Base-by-base conservation (phyloP, 2,888 invertebrate genomes). In the Pediacus dermestoides region DNA sequence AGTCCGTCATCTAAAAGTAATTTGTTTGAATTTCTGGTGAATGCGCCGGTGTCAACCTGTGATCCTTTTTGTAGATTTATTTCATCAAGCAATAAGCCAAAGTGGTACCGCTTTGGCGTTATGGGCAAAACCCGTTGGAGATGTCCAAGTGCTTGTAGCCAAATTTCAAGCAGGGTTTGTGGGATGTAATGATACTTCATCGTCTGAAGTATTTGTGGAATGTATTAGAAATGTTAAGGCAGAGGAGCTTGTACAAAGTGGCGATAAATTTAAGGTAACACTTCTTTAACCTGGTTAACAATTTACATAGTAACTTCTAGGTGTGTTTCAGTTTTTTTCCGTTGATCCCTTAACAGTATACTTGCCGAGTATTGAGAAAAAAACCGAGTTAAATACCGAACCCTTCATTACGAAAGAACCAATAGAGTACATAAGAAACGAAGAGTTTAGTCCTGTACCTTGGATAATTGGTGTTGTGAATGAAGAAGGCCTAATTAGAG, bases 401-500 rank as follows among this genome's bases (percentile, higher is more conserved):
- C 68, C 73, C 1, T 75, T 74, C 44, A 46, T 76, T 1, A 66
- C 65, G 0, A 57, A 58, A 21, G 58, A 70, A 37, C 76, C 76
- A 0, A 36, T 54, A 4, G 48, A 64, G 4, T 47, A 70, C 10
- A 49, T 74, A 16, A 47, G 52, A 18, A 51, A 53, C 22, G 70
- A 71, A 3, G 54, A 58, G 16, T 71, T 71, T 33, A 55, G 57
- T 6, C 58, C 64, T 8, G 64, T 74, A 2, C 74, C 76, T 1
- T 70, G 70, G 66, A 65, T 76, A 46, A 50, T 68, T 2, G 73
- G 75, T 3, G 58, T 67, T 1, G 70, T 70, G 2, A 61, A 69
- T 0, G 56, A 66, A 2, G 75, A 76, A 51, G 76, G 75, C 9
- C 68, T 72, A 1, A 67, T 76, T 6, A 64, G 73, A 26, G 68